Evolutionary conservation across 2,888 invertebrate genomes (phyloP), one percentile per base, ranked within the genome.

Genomic region (Yponomeuta evonymella): DNA sequence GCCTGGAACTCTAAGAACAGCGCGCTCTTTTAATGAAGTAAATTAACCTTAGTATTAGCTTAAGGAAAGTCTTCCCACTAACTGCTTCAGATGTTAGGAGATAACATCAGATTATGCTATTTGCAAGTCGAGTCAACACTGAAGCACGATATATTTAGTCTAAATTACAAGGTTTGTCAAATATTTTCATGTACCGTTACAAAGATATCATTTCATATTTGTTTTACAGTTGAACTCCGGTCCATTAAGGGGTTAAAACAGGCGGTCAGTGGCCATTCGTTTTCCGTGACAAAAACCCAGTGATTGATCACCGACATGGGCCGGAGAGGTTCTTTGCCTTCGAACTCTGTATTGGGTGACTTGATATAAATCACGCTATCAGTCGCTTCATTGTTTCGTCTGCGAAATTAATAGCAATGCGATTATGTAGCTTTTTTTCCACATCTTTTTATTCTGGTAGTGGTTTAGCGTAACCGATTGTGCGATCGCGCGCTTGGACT

Each of bases 281-380:
- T 79, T 74, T 74, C 73, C 76, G 79, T 77, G 81, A 84, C 85
- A 88, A 89, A 89, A 88, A 87, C 83, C 68, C 51, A 78, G 83
- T 87, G 89, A 90, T 89, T 81, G 83, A 90, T 90, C 81, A 79
- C 81, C 75, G 78, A 77, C 81, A 76, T 79, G 78, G 79, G 83
- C 81, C 80, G 76, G 29, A 79, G 79, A 79, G 81, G 84, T 82
- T 85, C 81, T 77, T 84, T 83, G 85, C 86, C 83, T 83, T 79
- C 75, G 29, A 75, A 79, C 79, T 74, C 76, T 75, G 75, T 76
- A 74, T 79, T 81, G 79, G 79, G 79, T 79, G 80, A 71, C 73
- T 74, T 77, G 77, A 76, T 75, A 77, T 78, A 78, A 78, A 71
- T 76, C 73, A 77, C 76, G 74, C 77, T 82, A 83, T 83, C 79